phyloP scores from a whole-genome alignment of 2,888 invertebrate genomes.

The Chloroclysta siterata region DNA sequence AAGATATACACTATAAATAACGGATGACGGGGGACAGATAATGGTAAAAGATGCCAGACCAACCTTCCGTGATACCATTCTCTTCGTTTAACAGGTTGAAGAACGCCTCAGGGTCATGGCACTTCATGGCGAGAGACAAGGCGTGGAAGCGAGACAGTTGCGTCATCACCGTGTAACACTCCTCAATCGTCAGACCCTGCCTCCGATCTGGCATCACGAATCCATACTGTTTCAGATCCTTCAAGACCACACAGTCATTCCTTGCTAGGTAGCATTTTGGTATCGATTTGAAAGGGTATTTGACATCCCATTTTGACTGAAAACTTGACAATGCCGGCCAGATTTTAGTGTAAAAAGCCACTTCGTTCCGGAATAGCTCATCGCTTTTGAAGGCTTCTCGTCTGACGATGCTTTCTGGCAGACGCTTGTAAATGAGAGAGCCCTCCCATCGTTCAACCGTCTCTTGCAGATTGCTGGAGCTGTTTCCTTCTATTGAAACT shows the following conservation, averaged over 20 bases:
- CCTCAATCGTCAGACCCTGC: conserved; percentile 85
- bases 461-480: conserved; percentile 44
- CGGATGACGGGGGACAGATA: neutral
- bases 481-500: conserved; percentile 46
- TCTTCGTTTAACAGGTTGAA: conserved; percentile 77
- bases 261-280: conserved; percentile 86
- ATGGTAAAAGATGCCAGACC: neutral
- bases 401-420: conserved; percentile 86
- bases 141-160: conserved; percentile 88
- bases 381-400: conserved; percentile 90
- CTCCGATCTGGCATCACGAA: conserved; percentile 88
- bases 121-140: conserved; percentile 86
- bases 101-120: conserved; percentile 83
- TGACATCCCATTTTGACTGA: conserved; percentile 76
- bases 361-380: conserved; percentile 88
- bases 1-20: neutral
- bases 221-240: conserved; percentile 86
- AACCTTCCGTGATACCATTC: conserved; percentile 76
- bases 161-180: conserved; percentile 85
- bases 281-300: conserved; percentile 80
- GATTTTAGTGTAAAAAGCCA: conserved; percentile 89
- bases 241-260: conserved; percentile 84
- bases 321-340: conserved; percentile 87
- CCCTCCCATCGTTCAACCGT: conserved; percentile 85
- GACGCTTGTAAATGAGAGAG: conserved; percentile 88